Percentiles rank a stretch among this genome's conserved stretches.
Evolutionary conservation across 2,888 invertebrate genomes (phyloP).

Genomic region (Torymus tubicola): DNA sequence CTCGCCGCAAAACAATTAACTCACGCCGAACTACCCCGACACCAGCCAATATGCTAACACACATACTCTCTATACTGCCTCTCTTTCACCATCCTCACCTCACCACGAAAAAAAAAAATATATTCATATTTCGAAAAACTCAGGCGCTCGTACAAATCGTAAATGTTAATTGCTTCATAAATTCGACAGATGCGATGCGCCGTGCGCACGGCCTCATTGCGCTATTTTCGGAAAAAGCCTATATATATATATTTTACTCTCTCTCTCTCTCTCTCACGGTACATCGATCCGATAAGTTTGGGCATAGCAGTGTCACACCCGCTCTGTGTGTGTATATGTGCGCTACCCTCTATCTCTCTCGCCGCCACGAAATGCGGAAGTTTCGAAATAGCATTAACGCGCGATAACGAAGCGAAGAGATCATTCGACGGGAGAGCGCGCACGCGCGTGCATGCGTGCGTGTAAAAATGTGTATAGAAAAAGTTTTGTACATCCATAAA

Average conservation of each 20-base stretch:
- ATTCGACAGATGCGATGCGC: constrained; percentile 30
- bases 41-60: no score
- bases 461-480: no score
- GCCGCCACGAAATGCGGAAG: constrained; percentile 13
- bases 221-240: constrained; percentile 51
- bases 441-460: no score
- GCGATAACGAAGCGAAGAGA: constrained; percentile 43
- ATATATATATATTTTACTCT: constrained; percentile 21
- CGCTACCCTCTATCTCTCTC: not conserved
- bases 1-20: not conserved
- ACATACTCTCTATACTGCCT: no score
- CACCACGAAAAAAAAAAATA: constrained; percentile 11
- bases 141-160: constrained; percentile 16
- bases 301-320: not conserved
- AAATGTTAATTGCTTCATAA: constrained; percentile 52
- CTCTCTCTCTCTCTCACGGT: not conserved
- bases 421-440: no score
- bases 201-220: constrained; percentile 17
- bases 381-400: constrained; percentile 27
- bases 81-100: constrained; percentile 10
- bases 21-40: no score
- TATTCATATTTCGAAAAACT: no score
- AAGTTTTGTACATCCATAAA: no score
- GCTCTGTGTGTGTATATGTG: not conserved
- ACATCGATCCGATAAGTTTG: constrained; percentile 47